Evolutionary conservation across 2,888 invertebrate genomes (phyloP), one percentile per base, ranked within the genome.

Genomic region (Exocentrus adspersus): DNA sequence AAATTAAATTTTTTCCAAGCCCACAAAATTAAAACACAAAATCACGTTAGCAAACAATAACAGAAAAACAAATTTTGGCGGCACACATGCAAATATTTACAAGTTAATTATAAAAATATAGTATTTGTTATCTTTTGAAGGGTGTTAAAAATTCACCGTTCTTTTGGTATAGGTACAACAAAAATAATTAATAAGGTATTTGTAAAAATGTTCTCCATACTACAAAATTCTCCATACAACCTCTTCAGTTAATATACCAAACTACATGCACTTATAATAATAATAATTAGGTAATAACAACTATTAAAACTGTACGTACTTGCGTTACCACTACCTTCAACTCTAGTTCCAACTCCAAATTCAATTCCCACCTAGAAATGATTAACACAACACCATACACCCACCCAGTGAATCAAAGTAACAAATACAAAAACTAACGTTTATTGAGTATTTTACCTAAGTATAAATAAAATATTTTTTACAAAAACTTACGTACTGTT

Each of bases 401-500:
- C 57, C 37, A 32, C 57, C 30, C 45, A 28, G 12, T 6, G 10
- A 16, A 30, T 56, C 19, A 56, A 56, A 17, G 46, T 17, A 46
- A 57, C 54, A 43, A 45, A 10, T n/a, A 30, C 46, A 57, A 28
- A 57, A 30, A 46, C 46, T 32, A 32, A 17, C 46, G 45, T 57
- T 57, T 46, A 46, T 57, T 46, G 43, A 54, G 46, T 46, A 57
- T n/a, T n/a, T n/a, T 10, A 46, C 30, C 46, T 46, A 46, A 57
- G 12, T 46, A 57, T 57, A 57, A 57, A 57, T 57, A 57, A 57
- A 37, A 57, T 45, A 32, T 19, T 19, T n/a, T 57, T 57, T 57
- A 57, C 57, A 57, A 57, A 57, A 57, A 45, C 16, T 7, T 24
- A 51, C 24, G 4, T 24, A 37, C 37, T 37, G 37, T 32, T 19